Evolutionary conservation across 2,797 vertebrate genomes (phyloP).

Genomic region (Ctenopoma kingsleyae): DNA sequence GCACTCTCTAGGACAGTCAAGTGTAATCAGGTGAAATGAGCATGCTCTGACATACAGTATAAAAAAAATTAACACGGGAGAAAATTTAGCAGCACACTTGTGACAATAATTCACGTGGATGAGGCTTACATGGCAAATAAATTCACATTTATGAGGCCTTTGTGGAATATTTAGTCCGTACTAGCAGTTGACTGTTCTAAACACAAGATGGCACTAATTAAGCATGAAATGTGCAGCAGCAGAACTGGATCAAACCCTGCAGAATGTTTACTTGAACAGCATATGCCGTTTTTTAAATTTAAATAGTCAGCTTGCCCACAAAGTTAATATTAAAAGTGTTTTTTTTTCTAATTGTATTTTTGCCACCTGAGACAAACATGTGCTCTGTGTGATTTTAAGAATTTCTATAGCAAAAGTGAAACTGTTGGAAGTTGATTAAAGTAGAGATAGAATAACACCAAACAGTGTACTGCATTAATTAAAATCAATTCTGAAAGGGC

Average conservation of each 20-base stretch:
- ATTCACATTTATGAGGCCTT: not conserved
- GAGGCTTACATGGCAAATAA: not conserved
- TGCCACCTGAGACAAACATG: not conserved
- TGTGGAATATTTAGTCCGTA: not conserved
- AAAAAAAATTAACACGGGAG: not conserved
- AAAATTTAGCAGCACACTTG: not conserved
- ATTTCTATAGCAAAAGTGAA: too few relatives aligned
- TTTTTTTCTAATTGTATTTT: too few relatives aligned
- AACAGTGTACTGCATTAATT: not conserved
- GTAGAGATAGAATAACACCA: not conserved
- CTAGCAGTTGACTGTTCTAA: slow-evolving; percentile 28
- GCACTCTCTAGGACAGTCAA: not conserved
- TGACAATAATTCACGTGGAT: not conserved
- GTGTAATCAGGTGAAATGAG: not conserved
- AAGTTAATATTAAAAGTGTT: not conserved
- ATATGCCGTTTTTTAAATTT: not conserved
- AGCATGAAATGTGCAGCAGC: slow-evolving; percentile 40
- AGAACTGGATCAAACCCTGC: not conserved
- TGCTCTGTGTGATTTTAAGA: too few relatives aligned
- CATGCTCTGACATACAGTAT: not conserved
- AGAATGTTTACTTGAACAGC: not conserved
- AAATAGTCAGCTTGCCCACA: not conserved
- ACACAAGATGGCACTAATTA: slow-evolving; percentile 74
- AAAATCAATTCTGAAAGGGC: too few relatives aligned
- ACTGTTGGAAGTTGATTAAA: not conserved